These are phyloP conservation scores for Chouioia cunea DNA, from an alignment of 2,888 invertebrate species.

Conservation along the genomic window DNA sequence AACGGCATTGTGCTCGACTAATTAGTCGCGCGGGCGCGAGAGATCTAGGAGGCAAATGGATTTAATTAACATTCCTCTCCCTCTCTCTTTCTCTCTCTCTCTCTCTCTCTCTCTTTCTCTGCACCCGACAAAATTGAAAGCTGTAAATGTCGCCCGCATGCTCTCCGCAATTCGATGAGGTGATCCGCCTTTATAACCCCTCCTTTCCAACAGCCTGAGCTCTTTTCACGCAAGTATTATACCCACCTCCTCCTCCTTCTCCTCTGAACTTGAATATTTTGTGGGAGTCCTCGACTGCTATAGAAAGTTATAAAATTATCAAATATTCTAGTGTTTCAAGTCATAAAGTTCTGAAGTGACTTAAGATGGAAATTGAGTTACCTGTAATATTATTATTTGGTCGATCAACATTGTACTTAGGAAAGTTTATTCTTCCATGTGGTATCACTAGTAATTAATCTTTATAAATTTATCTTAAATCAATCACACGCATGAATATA, in stretches of 20 bases:
- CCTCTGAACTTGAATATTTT: constrained; percentile 25
- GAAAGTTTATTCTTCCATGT: too few relatives aligned
- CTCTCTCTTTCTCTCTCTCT: constrained; percentile 52
- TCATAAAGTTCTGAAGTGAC: too few relatives aligned
- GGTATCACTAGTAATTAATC: too few relatives aligned
- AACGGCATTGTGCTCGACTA: constrained; percentile 66
- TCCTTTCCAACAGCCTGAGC: neutral
- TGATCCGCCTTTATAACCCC: constrained; percentile 37
- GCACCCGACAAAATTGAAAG: constrained; percentile 63
- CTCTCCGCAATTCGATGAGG: constrained; percentile 39
- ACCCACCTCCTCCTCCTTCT: too few relatives aligned
- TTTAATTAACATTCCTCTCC: constrained; percentile 67
- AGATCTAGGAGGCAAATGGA: constrained; percentile 66
- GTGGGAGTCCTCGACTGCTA: too few relatives aligned
- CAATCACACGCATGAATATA: too few relatives aligned
- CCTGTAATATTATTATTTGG: too few relatives aligned
- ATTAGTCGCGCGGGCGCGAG: constrained; percentile 65
- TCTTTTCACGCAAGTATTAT: constrained; percentile 37
- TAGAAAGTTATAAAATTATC: too few relatives aligned
- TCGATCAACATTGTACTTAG: too few relatives aligned
- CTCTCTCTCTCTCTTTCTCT: constrained; percentile 9
- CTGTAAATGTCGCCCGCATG: constrained; percentile 61
- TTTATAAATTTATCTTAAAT: too few relatives aligned
- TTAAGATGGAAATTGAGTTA: too few relatives aligned
- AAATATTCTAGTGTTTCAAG: too few relatives aligned